phyloP scores from a whole-genome alignment of 2,113 vertebrate genomes.

The Corapipo altera region DNA sequence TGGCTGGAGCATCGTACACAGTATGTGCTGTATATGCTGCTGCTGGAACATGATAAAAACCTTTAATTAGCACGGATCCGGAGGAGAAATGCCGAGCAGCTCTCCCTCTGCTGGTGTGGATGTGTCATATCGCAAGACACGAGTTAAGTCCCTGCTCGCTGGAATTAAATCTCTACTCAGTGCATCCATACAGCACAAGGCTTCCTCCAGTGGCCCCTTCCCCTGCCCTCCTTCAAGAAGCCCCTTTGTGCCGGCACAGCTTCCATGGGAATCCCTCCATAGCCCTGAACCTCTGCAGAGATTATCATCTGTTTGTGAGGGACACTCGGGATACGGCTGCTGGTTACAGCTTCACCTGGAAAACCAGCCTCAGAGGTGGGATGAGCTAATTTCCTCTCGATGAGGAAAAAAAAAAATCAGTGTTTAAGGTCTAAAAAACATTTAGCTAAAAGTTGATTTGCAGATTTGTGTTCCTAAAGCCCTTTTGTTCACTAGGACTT shows the following conservation, averaged over 20 bases:
- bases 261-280: neutral
- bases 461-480: neutral
- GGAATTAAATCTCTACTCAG: neutral
- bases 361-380: accelerated
- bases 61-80: accelerated
- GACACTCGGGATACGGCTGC: accelerated
- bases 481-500: neutral
- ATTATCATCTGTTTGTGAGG: accelerated
- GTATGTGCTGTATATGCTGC: accelerated
- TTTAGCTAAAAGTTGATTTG: neutral
- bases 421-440: neutral
- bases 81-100: neutral
- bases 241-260: neutral
- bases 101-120: slow-evolving; percentile 19
- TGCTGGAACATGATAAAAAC: accelerated
- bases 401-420: accelerated
- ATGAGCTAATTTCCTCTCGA: neutral
- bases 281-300: neutral
- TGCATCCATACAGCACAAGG: accelerated
- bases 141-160: neutral
- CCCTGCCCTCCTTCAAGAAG: neutral
- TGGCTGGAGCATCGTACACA: accelerated
- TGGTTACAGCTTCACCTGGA: neutral
- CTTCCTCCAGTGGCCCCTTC: neutral
- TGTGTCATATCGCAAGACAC: accelerated